Conservation (phyloP, 2,888 invertebrate genomes). For the Cheilosia pagana region DNA sequence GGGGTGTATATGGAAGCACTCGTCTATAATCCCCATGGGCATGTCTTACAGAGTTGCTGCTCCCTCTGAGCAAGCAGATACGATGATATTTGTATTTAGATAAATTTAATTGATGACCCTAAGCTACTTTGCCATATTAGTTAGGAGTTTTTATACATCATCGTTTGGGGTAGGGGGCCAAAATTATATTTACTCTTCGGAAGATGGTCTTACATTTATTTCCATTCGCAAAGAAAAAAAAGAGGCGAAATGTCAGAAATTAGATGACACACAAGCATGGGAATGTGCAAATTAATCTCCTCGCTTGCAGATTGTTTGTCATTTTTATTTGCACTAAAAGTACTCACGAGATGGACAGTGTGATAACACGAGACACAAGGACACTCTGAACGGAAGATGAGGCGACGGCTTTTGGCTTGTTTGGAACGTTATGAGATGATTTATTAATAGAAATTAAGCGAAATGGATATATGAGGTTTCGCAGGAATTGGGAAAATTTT, state of each 20-base stretch:
- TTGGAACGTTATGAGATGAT: conserved; percentile 34
- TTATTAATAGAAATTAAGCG: conserved; percentile 49
- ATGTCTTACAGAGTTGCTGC: neutral
- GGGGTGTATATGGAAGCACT: conserved; percentile 1
- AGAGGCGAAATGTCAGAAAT: conserved; percentile 43
- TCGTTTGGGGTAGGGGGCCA: neutral
- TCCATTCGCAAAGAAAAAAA: conserved; percentile 19
- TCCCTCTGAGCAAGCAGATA: conserved; percentile 40
- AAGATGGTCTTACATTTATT: conserved; percentile 46
- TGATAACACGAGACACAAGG: conserved; percentile 27
- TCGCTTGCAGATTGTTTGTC: conserved; percentile 56
- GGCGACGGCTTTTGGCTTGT: neutral
- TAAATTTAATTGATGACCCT: conserved; percentile 73
- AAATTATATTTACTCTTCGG: conserved; percentile 58
- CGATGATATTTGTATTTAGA: conserved; percentile 70
- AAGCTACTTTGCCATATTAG: conserved; percentile 66
- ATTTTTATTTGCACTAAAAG: conserved; percentile 62
- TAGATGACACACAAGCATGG: conserved; percentile 36
- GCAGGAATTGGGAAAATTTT: neutral
- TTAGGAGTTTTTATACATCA: conserved; percentile 35
- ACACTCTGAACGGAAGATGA: neutral
- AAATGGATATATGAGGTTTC: conserved; percentile 31
- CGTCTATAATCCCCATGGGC: conserved; percentile 11
- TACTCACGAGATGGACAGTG: conserved; percentile 15
- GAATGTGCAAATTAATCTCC: conserved; percentile 63